Base-by-base conservation (phyloP, 2,797 vertebrate genomes). In the Emys orbicularis region DNA sequence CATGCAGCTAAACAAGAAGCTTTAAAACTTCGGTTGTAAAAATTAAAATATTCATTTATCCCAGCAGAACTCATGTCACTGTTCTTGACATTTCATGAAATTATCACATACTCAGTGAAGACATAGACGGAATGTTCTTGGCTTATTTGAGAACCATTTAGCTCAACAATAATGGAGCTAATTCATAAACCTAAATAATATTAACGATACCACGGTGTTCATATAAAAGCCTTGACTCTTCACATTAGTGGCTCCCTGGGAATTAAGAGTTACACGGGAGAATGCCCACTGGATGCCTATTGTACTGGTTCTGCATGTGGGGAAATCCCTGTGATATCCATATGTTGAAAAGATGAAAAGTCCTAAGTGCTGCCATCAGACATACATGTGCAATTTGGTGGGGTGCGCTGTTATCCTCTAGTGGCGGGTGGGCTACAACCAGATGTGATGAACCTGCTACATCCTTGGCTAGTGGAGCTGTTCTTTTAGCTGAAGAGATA, bases 101-200 rank as follows among this genome's bases (percentile, higher is more conserved):
- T 89, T 3, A 3, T 77, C 49, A 5, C 53, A 50, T 41, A 29
- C 72, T 29, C 57, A 49, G 80, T 56, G 88, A 95, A 86, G 84
- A 54, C 56, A 4, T 81, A 76, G 16, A 61, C 77, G 47, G 87
- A 85, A 85, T 88, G 83, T 83, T 88, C 96, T 87, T 1, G 1
- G 89, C 90, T 94, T 94, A 93, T 97, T 94, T 95, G 93, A 89
- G 96, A 96, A 91, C 89, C 83, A 34, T 3, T 95, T 95, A 95
- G 84, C 12, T 25, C 89, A 84, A 93, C 31, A 94, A 91, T 81
- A 94, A 92, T 90, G 87, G 91, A 84, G 84, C 53, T 27, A 83
- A 85, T 88, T 57, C 84, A 18, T 90, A 79, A 83, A 37, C 89
- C 5, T 54, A 90, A 94, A 83, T 88, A 92, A 47, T 54, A 44